phyloP scores from a whole-genome alignment of 2,113 vertebrate species.

The Macquaria ambigua region DNA sequence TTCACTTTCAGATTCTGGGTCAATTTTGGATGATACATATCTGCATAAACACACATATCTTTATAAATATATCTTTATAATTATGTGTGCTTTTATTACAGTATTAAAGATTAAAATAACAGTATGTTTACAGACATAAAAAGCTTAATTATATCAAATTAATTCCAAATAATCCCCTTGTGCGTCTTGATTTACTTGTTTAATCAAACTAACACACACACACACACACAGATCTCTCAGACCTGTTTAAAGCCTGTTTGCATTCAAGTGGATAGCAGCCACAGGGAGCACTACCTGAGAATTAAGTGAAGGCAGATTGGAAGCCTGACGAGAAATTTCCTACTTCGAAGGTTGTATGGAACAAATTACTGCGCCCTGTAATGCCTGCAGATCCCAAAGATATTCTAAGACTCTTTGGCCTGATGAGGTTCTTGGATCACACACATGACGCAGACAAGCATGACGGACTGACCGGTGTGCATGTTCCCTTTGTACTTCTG shows the following conservation, averaged over 20 bases:
- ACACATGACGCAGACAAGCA: conserved; percentile 62
- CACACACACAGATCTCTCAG: conserved; percentile 7
- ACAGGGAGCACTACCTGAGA: conserved; percentile 69
- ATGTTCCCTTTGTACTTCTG: conserved; percentile 54
- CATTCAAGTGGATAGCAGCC: conserved; percentile 48
- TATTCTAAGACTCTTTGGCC: conserved; percentile 71
- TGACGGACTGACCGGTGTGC: conserved; percentile 60
- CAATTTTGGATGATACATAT: not conserved
- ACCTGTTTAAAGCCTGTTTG: conserved; percentile 40
- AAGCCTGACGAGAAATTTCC: conserved; percentile 74
- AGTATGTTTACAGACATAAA: not conserved
- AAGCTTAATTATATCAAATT: not conserved
- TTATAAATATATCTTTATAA: not conserved
- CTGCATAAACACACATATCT: not conserved
- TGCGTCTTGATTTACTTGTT: not conserved
- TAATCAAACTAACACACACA: not conserved
- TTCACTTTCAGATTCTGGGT: not conserved
- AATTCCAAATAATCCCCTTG: not conserved
- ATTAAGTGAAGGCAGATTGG: conserved; percentile 76
- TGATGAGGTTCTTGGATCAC: conserved; percentile 80
- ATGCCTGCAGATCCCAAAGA: conserved; percentile 79
- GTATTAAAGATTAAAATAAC: not conserved
- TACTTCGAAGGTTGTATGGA: conserved; percentile 74
- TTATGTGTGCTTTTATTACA: not conserved
- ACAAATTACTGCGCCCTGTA: conserved; percentile 79